Evolutionary conservation across 2,888 invertebrate species (phyloP), one percentile per base, ranked within the genome.

Genomic region (Noctua pronuba): DNA sequence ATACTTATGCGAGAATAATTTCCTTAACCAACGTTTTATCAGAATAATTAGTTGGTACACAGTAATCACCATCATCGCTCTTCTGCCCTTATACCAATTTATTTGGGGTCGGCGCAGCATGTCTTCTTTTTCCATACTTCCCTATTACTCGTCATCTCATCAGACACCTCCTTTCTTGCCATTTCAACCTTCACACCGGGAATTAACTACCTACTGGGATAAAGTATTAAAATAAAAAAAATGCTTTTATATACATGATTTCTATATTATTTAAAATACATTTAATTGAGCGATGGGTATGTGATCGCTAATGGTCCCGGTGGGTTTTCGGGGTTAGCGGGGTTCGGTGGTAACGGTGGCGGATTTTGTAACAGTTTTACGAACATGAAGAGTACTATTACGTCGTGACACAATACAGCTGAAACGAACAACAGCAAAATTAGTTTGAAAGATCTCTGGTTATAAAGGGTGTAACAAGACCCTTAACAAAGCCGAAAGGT

Each of bases 371-470:
- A 0, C 67, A 88, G n/a, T n/a, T 46, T 68, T 73, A 71, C 67
- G 21, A 66, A 88, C n/a, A 77, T 75, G 18, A 62, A 44, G n/a
- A 81, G 69, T 11, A 87, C 75, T 62, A 86, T 73, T 35, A 83
- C 31, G 21, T 87, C 86, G 31, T 87, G 88, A 75, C 81, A 88
- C 55, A 88, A 24, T 16, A 84, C 88, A 71, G 74, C 86, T 87
- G 79, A 28, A 87, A 86, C 21, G 11, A 67, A 68, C 13, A 52
- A 65, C 16, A 10, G 1, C 8, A 44, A 24, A 13, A 52, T 76
- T 70, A 82, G 28, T 74, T 41, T 28, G 41, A 41, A 41, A 41
- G 8, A 41, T 41, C 41, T 65, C 58, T 16, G 28, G 28, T 2
- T 28, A 58, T 18, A 13, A 5, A n/a, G 6, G 5, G 13, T 16